Conservation (phyloP, 2,888 invertebrate species). For the Zhuqinia jingwanae region DNA sequence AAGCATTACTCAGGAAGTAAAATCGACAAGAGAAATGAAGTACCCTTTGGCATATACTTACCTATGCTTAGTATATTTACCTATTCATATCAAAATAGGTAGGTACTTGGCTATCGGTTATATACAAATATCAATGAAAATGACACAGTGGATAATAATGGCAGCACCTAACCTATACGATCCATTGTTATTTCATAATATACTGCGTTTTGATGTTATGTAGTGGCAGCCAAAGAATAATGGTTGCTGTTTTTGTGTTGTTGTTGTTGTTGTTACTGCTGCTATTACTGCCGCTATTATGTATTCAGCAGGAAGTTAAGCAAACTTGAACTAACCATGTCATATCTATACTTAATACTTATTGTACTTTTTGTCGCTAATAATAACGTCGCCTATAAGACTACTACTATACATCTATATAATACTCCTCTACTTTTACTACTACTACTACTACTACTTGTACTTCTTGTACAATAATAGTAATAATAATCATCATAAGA, state of each 20-base stretch:
- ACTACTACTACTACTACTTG: neutral
- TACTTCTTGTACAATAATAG: constrained; percentile 30
- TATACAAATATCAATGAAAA: constrained; percentile 61
- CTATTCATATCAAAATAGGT: too few species aligned
- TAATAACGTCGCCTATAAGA: neutral
- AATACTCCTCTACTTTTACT: too few species aligned
- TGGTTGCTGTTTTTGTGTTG: constrained; percentile 43
- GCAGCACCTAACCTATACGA: constrained; percentile 49
- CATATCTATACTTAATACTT: neutral
- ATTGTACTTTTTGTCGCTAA: neutral
- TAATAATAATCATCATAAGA: constrained; percentile 57
- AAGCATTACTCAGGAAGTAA: constrained; percentile 12
- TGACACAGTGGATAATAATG: constrained; percentile 57
- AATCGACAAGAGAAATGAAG: constrained; percentile 6
- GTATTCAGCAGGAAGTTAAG: constrained; percentile 65
- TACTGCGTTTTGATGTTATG: neutral
- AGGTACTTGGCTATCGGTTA: neutral
- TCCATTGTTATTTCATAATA: constrained; percentile 13
- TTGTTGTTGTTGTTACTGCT: constrained; percentile 1
- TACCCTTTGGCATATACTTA: too few species aligned
- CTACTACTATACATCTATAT: neutral
- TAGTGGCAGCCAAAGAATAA: too few species aligned
- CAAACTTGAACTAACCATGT: constrained; percentile 46
- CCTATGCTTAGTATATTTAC: too few species aligned
- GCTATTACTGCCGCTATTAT: constrained; percentile 24